Percentiles rank a stretch among this genome's conserved stretches.
Evolutionary conservation across 2,113 vertebrate genomes (phyloP).

Genomic region (Boulengeromyrus knoepffleri): DNA sequence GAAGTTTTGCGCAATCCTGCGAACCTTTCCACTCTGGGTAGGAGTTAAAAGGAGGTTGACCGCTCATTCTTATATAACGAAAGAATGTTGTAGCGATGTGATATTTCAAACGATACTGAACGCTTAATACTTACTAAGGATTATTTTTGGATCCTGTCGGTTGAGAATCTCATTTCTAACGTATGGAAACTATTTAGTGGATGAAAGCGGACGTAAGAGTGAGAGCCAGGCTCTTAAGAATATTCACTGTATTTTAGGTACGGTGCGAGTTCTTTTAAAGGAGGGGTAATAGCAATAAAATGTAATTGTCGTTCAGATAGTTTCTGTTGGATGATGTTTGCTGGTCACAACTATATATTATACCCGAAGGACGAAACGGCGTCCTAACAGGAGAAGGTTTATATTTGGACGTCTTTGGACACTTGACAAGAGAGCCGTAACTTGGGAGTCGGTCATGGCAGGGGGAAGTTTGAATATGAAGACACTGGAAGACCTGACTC

Average conservation of each 20-base stretch:
- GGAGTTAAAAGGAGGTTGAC: neutral
- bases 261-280: neutral
- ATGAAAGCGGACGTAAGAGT: neutral
- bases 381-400: neutral
- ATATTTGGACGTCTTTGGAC: neutral
- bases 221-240: neutral
- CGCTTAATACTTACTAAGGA: neutral
- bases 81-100: neutral
- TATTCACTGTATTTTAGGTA: neutral
- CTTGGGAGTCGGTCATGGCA: constrained; percentile 60
- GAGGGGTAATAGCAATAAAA: neutral
- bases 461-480: constrained; percentile 69
- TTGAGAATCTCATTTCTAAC: neutral
- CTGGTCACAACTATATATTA: neutral
- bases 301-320: neutral
- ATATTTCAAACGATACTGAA: neutral
- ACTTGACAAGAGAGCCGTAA: neutral
- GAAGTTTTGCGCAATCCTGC: neutral
- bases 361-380: neutral
- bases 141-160: neutral
- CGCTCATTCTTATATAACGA: neutral
- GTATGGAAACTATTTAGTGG: neutral
- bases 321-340: neutral
- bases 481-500: constrained; percentile 78
- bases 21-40: neutral